Conservation (phyloP, 2,797 vertebrate genomes). For the Sebastes iracundus region DNA sequence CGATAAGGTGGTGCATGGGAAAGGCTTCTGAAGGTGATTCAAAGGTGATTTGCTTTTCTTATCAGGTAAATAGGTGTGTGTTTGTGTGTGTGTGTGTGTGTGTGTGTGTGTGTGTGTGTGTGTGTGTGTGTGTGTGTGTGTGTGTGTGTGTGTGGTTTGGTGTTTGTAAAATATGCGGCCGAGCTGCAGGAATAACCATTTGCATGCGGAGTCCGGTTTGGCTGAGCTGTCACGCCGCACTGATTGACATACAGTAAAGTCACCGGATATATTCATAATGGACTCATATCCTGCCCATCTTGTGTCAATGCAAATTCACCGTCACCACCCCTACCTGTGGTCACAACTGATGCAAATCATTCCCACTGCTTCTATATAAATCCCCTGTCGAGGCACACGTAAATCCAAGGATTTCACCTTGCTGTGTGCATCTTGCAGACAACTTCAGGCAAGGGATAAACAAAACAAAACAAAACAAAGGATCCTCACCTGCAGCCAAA, state of each 20-base stretch:
- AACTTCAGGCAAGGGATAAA: constrained; percentile 48
- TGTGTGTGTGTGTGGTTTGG: constrained; percentile 30
- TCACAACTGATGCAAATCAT: constrained; percentile 68
- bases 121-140: constrained; percentile 1
- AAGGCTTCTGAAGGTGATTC: constrained; percentile 64
- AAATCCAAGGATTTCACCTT: constrained; percentile 40
- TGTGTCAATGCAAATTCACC: constrained; percentile 63
- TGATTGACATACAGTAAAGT: constrained; percentile 52
- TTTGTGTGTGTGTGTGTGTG: constrained; percentile 1
- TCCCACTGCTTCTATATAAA: background rate
- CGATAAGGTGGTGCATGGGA: constrained; percentile 35
- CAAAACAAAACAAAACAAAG: constrained; percentile 45
- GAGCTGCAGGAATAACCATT: constrained; percentile 58
- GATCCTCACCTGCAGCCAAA: constrained; percentile 32
- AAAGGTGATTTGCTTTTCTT: constrained; percentile 62
- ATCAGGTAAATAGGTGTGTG: constrained; percentile 59
- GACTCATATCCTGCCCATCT: constrained; percentile 21
- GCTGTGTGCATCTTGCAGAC: constrained; percentile 18
- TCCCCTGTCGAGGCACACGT: background rate
- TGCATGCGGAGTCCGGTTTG: constrained; percentile 49
- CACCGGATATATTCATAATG: constrained; percentile 25
- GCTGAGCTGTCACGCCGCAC: constrained; percentile 27
- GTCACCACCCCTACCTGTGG: constrained; percentile 52
- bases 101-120: constrained; percentile 16
- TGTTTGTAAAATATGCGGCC: constrained; percentile 68